Evolutionary conservation across 1,140 invertebrate species (phyloP), one percentile per base, ranked within the genome.

Genomic region (Drosophila biarmipes): DNA sequence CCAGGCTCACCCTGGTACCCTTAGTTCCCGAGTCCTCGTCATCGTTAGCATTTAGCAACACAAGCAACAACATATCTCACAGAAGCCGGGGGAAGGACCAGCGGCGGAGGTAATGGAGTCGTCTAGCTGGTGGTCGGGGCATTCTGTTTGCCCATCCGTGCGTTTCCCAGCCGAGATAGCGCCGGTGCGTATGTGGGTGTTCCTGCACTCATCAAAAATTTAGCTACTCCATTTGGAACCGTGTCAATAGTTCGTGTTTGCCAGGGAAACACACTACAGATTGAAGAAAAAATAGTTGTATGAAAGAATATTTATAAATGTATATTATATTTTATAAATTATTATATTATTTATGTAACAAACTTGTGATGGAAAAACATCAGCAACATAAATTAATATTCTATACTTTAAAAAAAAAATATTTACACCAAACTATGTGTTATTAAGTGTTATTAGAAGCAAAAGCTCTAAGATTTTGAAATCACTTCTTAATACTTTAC

Each of bases 31-130:
- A 51, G 48, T 10, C 27, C 59, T 49, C 38, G 73, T 61, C 77
- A 61, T 76, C 78, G 78, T 73, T 57, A 61, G 34, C 64, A 75
- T 84, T 82, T 79, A 80, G 80, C 80, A 80, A 49, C 73, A 86
- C 75, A 86, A 77, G 75, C 74, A 57, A 77, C 69, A 64, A 78
- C 78, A 86, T 86, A 68, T 87, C 73, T 87, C 78, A 82, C 82
- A 72, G 69, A 49, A 58, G 40, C 12, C n/a, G 15, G 51, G 46
- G 15, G 38, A 48, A 6, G 43, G 24, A 42, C 45, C 29, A 49
- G 48, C 7, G 10, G 10, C 19, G 35, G 37, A 55, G 55, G 56
- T 34, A 43, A 66, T 49, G 56, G 56, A 66, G 56, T 40, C 27
- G 43, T 43, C 51, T 48, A 24, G 31, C 0, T 15, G 8, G 43